Evolutionary conservation across 2,888 invertebrate species (phyloP), one percentile per base, ranked within the genome.

Genomic region (Bruchidius siliquastri): DNA sequence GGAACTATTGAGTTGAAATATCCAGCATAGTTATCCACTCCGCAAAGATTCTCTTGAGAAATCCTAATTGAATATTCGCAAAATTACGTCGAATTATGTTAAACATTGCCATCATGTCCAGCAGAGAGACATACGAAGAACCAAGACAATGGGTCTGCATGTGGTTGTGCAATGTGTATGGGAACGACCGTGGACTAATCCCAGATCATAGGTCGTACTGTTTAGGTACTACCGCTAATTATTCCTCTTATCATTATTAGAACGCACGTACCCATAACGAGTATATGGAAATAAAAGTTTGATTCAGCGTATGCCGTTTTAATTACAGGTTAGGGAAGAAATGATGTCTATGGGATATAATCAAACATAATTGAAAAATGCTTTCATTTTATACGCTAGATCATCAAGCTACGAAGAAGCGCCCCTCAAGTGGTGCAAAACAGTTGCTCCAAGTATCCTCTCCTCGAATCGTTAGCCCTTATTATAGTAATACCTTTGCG

Each of bases 161-260:
- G 72, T 71, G 69, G 70, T 78, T 78, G 74, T 72, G 77, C 69
- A 80, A 79, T 72, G 20, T 22, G 21, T 72, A 77, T 80, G 80
- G 79, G 80, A 80, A 76, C 77, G 80, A 77, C 80, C 80, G 75
- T 80, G 80, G 77, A 74, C 76, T 75, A 77, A 76, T 79, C 77
- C 72, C 77, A 75, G 72, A 72, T 73, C 72, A 73, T 75, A 73
- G 75, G 74, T 73, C 73, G 73, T 73, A 75, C 49, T 49, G 49
- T 13, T 30, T 30, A 49, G 49, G 21, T 66, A 72, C 71, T 67
- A 72, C 70, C 70, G 69, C 26, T 72, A 22, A 74, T 70, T 73
- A 72, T 71, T 49, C 68, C 69, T 73, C 68, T 76, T 73, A 73
- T 72, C 73, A 74, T 76, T 76, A 76, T 74, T 73, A 72, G 72